Evolutionary conservation across 2,797 vertebrate species (phyloP).

Genomic region (Pristis pectinata): DNA sequence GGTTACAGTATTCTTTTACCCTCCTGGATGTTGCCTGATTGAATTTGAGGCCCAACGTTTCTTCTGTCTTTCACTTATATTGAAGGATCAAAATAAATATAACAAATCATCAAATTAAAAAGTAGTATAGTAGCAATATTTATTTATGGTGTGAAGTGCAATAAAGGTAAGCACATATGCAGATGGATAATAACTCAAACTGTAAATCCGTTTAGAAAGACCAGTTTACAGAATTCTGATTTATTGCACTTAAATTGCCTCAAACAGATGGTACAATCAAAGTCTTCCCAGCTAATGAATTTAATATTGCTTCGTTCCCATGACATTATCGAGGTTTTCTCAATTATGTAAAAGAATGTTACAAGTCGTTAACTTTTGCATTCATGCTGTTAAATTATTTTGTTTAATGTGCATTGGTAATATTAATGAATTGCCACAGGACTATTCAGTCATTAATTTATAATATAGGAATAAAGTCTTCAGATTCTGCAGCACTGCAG

Average conservation of each 20-base stretch:
- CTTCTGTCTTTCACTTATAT: not conserved
- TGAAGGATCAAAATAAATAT: not conserved
- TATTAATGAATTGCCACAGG: not conserved
- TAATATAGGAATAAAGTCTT: not conserved
- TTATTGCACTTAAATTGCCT: not conserved
- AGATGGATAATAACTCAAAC: not conserved
- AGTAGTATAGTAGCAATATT: not conserved
- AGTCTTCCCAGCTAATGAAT: not conserved
- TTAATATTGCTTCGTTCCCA: not conserved
- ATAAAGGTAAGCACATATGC: not conserved
- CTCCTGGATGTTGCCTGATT: not conserved
- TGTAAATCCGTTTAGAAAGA: not conserved
- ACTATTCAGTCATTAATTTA: not conserved
- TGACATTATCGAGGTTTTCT: not conserved
- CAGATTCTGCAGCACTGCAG: not conserved
- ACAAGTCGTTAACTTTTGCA: not conserved
- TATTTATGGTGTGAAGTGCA: not conserved
- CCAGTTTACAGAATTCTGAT: not conserved
- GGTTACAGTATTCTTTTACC: not conserved
- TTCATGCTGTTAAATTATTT: not conserved
- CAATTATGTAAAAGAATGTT: slow-evolving; percentile 9
- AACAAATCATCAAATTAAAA: not conserved
- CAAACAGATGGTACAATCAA: not conserved
- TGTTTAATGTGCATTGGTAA: not conserved
- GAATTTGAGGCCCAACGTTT: not conserved